Base-by-base conservation (phyloP, 1,140 invertebrate species). In the Zaprionus taronus region DNA sequence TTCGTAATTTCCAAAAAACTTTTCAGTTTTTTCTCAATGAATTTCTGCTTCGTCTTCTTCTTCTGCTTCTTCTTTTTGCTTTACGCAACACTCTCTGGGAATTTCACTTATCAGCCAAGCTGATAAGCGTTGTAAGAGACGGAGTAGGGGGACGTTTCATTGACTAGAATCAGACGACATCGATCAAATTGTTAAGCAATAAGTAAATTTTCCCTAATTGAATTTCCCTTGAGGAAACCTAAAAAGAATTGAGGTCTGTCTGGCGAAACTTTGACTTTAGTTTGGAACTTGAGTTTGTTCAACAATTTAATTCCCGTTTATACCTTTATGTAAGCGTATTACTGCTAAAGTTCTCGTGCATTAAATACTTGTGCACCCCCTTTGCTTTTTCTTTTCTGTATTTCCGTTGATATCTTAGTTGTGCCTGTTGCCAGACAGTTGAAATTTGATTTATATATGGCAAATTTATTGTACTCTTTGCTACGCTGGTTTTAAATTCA, bases 11-110 rank as follows among this genome's bases (percentile, higher is more conserved):
- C 28, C 24, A 17, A 63, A 51, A 65, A 70, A 44, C 11, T 53
- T 55, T 73, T 77, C 47, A 51, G 47, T 51, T 51, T 77, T 75
- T 76, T 9, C 62, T 73, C 68, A 80, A 80, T 73, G 77, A 80
- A 79, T 67, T 68, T 69, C 34, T 67, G 56, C 14, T 9, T 49
- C 2, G 15, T 17, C n/a, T 31, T 31, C 22, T 24, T 15, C 36
- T 5, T 49, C 20, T 6, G 20, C 15, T 31, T 28, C 15, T 15
- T 22, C 20, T 47, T 31, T n/a, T 12, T 17, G 28, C 56, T 47
- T 60, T 60, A 57, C 56, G 20, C 47, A 51, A 51, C 47, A 24
- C 47, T 51, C 47, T 5, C 47, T 51, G 26, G 57, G 65, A 62
- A 69, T 62, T 74, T 56, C 12, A 56, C 31, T 70, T 56, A 56